Percentiles rank a stretch among this genome's conserved stretches.
Evolutionary conservation across 2,797 vertebrate species (phyloP).

Genomic region (Cheirogaleus major): DNA sequence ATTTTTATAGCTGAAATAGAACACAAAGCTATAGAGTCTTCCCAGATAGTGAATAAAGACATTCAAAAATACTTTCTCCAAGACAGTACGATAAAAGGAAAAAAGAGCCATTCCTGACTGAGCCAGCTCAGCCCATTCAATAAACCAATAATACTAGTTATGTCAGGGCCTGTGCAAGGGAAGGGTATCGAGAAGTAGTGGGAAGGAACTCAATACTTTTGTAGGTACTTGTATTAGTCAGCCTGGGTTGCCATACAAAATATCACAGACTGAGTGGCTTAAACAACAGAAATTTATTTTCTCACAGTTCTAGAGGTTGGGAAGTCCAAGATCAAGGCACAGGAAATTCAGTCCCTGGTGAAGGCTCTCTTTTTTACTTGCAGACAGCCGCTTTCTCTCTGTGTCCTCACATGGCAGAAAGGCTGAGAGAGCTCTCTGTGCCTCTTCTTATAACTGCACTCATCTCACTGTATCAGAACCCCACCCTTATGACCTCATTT

Average conservation of each 20-base stretch:
- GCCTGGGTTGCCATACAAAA: not conserved
- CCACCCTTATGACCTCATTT: not conserved
- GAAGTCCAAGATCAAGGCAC: not conserved
- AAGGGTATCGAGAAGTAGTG: not conserved
- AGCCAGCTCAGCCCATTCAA: not conserved
- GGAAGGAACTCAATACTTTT: not conserved
- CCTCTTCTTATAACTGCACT: not conserved
- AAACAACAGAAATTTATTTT: not conserved
- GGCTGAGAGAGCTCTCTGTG: no score
- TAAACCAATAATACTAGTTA: not conserved
- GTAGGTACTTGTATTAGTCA: not conserved
- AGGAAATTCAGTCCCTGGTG: not conserved
- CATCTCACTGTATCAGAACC: no score
- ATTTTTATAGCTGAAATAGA: not conserved
- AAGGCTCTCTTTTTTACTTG: not conserved
- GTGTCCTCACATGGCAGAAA: not conserved
- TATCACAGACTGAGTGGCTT: not conserved
- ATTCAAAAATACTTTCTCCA: not conserved
- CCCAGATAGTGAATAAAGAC: not conserved
- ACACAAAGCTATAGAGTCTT: not conserved
- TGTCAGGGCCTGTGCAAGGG: not conserved
- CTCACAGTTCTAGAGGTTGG: not conserved
- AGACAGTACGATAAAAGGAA: not conserved
- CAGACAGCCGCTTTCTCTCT: not conserved
- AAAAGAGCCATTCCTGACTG: not conserved